Evolutionary conservation across 2,888 invertebrate genomes (phyloP).

Genomic region (Siphlonurus alternatus): DNA sequence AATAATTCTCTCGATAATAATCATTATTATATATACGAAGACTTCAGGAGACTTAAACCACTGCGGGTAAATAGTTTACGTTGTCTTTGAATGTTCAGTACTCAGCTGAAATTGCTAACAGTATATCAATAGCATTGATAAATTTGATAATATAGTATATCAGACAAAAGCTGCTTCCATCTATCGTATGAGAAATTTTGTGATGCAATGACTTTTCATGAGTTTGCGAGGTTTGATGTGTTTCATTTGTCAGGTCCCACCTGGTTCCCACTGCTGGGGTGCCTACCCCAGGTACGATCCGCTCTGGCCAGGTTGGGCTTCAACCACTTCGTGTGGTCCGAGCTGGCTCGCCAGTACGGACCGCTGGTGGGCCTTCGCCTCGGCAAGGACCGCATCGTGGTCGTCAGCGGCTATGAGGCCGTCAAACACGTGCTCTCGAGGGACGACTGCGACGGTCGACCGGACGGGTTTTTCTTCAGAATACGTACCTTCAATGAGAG

Average conservation of each 20-base stretch:
- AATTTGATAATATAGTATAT: too few relatives aligned
- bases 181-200: too few relatives aligned
- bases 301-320: constrained; percentile 22
- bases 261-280: not conserved
- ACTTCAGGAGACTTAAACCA: too few relatives aligned
- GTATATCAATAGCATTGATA: too few relatives aligned
- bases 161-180: too few relatives aligned
- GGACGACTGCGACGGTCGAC: constrained; percentile 50
- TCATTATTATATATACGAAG: too few relatives aligned
- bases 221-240: too few relatives aligned
- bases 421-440: constrained; percentile 40
- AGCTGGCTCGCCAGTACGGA: constrained; percentile 41
- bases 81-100: too few relatives aligned
- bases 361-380: constrained; percentile 46
- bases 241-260: not conserved
- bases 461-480: constrained; percentile 49
- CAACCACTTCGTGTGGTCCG: constrained; percentile 41
- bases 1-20: too few relatives aligned
- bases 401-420: constrained; percentile 42
- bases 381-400: constrained; percentile 40
- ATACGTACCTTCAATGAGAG: constrained; percentile 47
- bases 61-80: too few relatives aligned
- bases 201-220: too few relatives aligned
- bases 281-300: not conserved
- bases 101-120: too few relatives aligned